Base-by-base conservation (phyloP, 2,888 invertebrate species). In the Plusia festucae region DNA sequence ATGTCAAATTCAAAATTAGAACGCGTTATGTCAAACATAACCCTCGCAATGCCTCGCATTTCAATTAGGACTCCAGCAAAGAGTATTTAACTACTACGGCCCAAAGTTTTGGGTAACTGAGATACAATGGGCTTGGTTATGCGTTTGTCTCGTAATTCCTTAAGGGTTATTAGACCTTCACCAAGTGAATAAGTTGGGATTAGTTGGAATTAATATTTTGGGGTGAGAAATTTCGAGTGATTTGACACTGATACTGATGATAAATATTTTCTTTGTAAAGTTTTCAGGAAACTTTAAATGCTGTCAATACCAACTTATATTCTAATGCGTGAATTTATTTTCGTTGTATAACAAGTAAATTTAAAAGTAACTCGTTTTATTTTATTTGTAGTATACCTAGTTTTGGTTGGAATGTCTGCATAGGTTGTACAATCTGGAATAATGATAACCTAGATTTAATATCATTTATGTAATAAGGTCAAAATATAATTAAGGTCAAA, bases 21-120 rank as follows among this genome's bases (percentile, higher is more conserved):
- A 40, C 40, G n/a, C n/a, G n/a, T n/a, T 40, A n/a, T 40, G n/a
- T 40, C 6, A 7, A n/a, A 40, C 40, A 40, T 40, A 40, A 40
- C n/a, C 40, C 8, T 30, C 9, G 9, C 30, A 40, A 5, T 40
- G 15, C 40, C 8, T 30, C 9, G 9, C 30, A 40, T n/a, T 40
- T 40, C 40, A 40, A 40, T 40, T 40, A 40, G 1, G 15, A 40
- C 40, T 40, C n/a, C n/a, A 40, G n/a, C 40, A 30, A 30, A 9
- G 30, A 30, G 30, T 30, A 30, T 30, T 24, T 0, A 11, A 30
- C 53, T 54, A 64, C 55, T 24, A 61, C 9, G 9, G 30, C 53
- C 63, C 59, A 56, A 77, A 77, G 73, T 68, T 74, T 44, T 2
- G 32, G 44, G 58, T 67, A 68, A 68, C 62, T 61, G 56, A 49